Evolutionary conservation across 2,113 vertebrate species (phyloP).

Genomic region (Syngnathus floridae): DNA sequence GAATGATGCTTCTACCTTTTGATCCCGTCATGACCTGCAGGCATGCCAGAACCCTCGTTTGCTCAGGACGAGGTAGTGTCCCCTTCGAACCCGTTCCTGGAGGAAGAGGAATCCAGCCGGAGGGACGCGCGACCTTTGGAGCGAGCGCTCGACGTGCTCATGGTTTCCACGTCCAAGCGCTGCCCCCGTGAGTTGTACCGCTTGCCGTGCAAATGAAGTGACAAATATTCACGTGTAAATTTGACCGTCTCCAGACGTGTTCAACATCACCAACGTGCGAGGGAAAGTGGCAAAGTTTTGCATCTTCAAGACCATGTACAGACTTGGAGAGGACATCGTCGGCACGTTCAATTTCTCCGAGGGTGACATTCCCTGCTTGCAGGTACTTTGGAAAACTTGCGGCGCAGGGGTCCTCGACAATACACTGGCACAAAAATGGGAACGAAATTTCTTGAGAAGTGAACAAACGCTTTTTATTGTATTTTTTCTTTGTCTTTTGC

Average conservation of each 20-base stretch:
- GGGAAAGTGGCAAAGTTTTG: conserved; percentile 95
- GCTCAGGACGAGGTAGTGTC: conserved; percentile 88
- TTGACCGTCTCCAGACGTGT: conserved; percentile 74
- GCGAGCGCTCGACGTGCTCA: conserved; percentile 87
- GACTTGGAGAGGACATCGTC: conserved; percentile 90
- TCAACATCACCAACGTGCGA: conserved; percentile 89
- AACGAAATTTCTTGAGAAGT: no score
- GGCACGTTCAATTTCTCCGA: conserved; percentile 92
- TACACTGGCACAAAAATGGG: no score
- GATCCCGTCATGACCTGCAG: conserved; percentile 46
- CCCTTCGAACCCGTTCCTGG: conserved; percentile 92
- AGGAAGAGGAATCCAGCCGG: conserved; percentile 84
- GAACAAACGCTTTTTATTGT: no score
- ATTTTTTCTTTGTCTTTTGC: not conserved
- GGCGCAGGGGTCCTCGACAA: no score
- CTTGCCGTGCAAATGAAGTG: no score
- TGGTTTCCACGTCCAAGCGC: conserved; percentile 88
- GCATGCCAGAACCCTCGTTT: conserved; percentile 85
- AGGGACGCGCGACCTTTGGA: conserved; percentile 83
- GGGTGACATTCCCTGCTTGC: conserved; percentile 90
- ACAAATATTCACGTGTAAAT: not conserved
- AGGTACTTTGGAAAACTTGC: conserved; percentile 65
- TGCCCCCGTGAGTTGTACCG: conserved; percentile 63
- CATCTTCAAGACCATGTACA: conserved; percentile 93
- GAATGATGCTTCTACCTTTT: not conserved